Base-by-base conservation (phyloP, 2,113 vertebrate genomes). In the Chroicocephalus ridibundus region DNA sequence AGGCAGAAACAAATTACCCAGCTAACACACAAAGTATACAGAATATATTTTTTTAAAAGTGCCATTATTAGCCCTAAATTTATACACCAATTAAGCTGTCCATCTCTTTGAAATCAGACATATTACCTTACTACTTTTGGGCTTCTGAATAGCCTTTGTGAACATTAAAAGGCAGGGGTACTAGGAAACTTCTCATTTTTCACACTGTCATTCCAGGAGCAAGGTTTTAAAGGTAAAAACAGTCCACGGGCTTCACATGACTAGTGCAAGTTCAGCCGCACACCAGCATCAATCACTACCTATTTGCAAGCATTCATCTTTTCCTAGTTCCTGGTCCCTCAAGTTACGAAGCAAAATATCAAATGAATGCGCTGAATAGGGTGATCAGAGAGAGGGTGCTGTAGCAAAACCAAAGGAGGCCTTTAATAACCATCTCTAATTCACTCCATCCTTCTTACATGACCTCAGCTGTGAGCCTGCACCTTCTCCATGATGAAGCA, bases 61-160 rank as follows among this genome's bases (percentile, higher is more conserved):
- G 38, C 60, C 74, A 72, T 95, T 96, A 96, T 93, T 94, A 89
- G 70, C 74, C 57, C 79, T 86, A 94, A 94, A 96, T 95, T 93
- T 95, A 93, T 92, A 90, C 58, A 71, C 72, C 82, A 94, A 95
- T 96, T 97, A 96, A 97, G 78, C 40, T 95, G 84, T 90, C 96
- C 85, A 42, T 89, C 79, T 96, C 65, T 89, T 84, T 94, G 58
- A 88, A 96, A 97, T 84, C 88, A 94, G 76, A 83, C 62, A n/a
- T 89, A 90, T 93, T 94, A 75, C 93, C 85, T 89, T 81, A 86
- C 54, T 66, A 62, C 62, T 70, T 88, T 62, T 2, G 1, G 36
- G 55, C 42, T 86, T 93, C 54, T 77, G 82, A 94, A 71, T 46
- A 54, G 46, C 62, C 72, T 86, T 80, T 79, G 49, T 65, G 90